Evolutionary conservation across 1,140 invertebrate genomes (phyloP).

Genomic region (Lysiphlebus fabarum): DNA sequence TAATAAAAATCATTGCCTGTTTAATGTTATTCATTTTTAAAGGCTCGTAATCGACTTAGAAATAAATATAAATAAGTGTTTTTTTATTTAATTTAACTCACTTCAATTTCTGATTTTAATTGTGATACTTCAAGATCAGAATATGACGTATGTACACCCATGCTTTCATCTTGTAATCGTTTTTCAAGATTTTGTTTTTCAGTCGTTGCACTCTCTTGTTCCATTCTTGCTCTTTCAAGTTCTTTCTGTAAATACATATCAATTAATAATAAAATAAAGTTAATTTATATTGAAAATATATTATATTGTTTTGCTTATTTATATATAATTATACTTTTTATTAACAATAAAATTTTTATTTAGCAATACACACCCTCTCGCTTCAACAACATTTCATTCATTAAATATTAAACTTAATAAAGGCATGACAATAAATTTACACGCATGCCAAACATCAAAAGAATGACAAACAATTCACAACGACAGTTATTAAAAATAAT

Average conservation of each 20-base stretch:
- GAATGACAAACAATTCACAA: too few relatives aligned
- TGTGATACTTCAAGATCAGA: slow-evolving; percentile 80
- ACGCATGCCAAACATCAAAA: too few relatives aligned
- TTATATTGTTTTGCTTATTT: not conserved
- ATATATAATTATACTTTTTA: too few relatives aligned
- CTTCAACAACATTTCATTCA: too few relatives aligned
- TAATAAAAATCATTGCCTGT: too few relatives aligned
- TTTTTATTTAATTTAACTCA: slow-evolving; percentile 40
- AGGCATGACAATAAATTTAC: too few relatives aligned
- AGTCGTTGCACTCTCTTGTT: slow-evolving; percentile 72
- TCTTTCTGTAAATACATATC: slow-evolving; percentile 54
- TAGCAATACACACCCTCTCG: too few relatives aligned
- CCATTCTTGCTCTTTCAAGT: slow-evolving; percentile 60
- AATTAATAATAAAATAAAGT: slow-evolving; percentile 12
- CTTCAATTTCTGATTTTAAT: slow-evolving; percentile 79
- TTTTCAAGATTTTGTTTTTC: slow-evolving; percentile 81
- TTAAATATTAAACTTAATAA: too few relatives aligned
- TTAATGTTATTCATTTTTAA: too few relatives aligned
- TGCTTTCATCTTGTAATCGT: slow-evolving; percentile 68
- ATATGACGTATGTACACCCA: slow-evolving; percentile 66
- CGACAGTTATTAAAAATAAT: too few relatives aligned
- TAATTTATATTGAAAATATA: not conserved
- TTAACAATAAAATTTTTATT: too few relatives aligned
- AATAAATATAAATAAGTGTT: slow-evolving; percentile 13
- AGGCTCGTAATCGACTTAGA: too few relatives aligned